Evolutionary conservation across 2,888 invertebrate genomes (phyloP).

Genomic region (Hirtodrosophila duncani): DNA sequence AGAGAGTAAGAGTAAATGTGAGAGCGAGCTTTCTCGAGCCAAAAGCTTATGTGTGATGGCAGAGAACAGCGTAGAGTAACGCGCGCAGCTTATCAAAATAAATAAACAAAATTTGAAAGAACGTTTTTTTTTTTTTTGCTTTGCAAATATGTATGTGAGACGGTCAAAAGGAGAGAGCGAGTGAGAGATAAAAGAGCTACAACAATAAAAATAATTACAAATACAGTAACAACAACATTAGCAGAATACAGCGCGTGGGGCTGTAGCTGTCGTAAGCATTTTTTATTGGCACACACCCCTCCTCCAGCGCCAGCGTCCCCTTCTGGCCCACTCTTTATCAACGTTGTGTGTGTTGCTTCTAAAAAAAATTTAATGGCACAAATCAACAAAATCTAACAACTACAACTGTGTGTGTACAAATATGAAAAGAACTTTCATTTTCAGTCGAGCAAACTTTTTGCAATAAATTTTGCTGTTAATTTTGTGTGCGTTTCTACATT

Average conservation of each 20-base stretch:
- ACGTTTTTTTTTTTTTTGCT: too few relatives aligned
- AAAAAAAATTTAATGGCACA: conserved; percentile 50
- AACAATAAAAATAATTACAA: conserved; percentile 60
- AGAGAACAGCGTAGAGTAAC: conserved; percentile 19
- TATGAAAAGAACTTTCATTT: conserved; percentile 20
- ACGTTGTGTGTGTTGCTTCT: conserved; percentile 22
- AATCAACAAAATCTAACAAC: conserved; percentile 21
- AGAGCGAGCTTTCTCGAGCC: too few relatives aligned
- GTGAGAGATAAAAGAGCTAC: conserved; percentile 29
- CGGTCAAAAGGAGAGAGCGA: not conserved
- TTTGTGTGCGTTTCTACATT: too few relatives aligned
- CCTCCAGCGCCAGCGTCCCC: conserved; percentile 7
- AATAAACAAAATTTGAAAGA: conserved; percentile 74
- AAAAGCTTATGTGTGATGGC: too few relatives aligned
- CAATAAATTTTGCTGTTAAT: conserved; percentile 2
- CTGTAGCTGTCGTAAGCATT: conserved; percentile 59
- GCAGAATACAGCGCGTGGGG: conserved; percentile 29
- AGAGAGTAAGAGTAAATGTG: not conserved
- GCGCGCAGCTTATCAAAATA: conserved; percentile 63
- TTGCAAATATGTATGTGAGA: conserved; percentile 52
- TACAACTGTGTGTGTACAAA: not conserved
- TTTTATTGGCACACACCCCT: conserved; percentile 41
- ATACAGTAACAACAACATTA: conserved; percentile 24
- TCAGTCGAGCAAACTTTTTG: conserved; percentile 13
- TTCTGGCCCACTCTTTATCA: not conserved